These are phyloP conservation scores for Sycophila sp. DNA, from an alignment of 1,140 invertebrate genomes.

Conservation along the genomic window DNA sequence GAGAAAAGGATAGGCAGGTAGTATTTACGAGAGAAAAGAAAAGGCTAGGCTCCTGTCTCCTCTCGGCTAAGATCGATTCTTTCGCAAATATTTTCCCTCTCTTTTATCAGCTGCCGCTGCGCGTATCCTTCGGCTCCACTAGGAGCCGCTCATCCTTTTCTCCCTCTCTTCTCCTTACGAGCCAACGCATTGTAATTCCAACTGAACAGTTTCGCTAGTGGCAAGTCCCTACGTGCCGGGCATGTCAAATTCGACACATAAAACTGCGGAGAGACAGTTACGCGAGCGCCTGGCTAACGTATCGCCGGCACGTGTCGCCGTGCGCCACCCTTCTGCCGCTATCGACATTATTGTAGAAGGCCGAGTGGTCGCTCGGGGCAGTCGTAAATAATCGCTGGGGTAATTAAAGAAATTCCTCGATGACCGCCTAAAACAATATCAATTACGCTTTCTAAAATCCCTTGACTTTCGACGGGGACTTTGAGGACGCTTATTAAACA, in stretches of 20 bases:
- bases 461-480: neutral
- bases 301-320: conserved; percentile 62
- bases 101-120: conserved; percentile 34
- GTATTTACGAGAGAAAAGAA: neutral
- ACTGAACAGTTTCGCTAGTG: conserved; percentile 63
- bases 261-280: conserved; percentile 62
- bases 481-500: neutral
- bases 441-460: conserved; percentile 10
- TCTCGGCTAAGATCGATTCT: conserved; percentile 3
- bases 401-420: neutral
- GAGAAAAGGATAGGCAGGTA: too few relatives aligned
- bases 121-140: neutral
- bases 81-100: conserved; percentile 18
- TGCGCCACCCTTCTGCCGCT: conserved; percentile 33
- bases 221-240: conserved; percentile 63
- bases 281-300: conserved; percentile 54
- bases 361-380: neutral
- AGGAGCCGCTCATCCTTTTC: conserved; percentile 47
- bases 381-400: conserved; percentile 23
- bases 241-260: conserved; percentile 66
- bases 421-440: neutral
- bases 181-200: conserved; percentile 64
- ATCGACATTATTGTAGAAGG: conserved; percentile 28
- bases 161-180: conserved; percentile 48
- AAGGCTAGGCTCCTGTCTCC: neutral